These are phyloP conservation scores for Holacanthus passer DNA, from an alignment of 2,113 vertebrate species.

Conservation along the genomic window DNA sequence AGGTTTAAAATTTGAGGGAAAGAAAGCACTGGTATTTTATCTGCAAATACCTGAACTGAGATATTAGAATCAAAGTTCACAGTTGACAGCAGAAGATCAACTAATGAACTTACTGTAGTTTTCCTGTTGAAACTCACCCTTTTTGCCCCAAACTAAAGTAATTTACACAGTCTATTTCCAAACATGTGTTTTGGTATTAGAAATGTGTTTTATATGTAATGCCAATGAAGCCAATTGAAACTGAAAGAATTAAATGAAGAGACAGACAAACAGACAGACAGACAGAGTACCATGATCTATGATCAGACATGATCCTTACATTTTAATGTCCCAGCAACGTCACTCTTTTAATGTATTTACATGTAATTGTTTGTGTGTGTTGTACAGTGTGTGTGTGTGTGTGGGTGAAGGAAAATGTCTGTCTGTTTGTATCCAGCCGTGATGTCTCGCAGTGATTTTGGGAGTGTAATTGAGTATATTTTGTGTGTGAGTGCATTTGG, in stretches of 20 bases:
- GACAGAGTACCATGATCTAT: not conserved
- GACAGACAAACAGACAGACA: not conserved
- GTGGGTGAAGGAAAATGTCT: not conserved
- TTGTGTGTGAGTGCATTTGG: constrained; percentile 24
- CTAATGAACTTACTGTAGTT: too few species aligned
- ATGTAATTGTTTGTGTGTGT: constrained; percentile 9
- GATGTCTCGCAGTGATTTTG: not conserved
- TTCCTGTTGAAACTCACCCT: too few species aligned
- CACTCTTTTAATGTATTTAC: constrained; percentile 1
- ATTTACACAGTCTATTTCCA: too few species aligned
- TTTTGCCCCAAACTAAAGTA: not conserved
- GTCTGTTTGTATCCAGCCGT: not conserved
- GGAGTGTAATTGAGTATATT: constrained; percentile 16
- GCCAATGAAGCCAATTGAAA: too few species aligned
- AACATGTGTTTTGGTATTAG: too few species aligned
- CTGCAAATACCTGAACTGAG: not conserved
- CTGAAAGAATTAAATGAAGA: not conserved
- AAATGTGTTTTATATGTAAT: too few species aligned
- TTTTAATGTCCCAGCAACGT: not conserved
- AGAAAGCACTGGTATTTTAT: too few species aligned
- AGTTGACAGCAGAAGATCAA: too few species aligned
- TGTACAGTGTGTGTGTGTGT: not conserved
- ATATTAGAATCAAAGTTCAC: too few species aligned
- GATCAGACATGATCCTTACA: not conserved
- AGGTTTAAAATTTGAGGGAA: not conserved